These are phyloP conservation scores for Diadophis punctatus DNA, from an alignment of 2,113 vertebrate species.

Conservation along the genomic window DNA sequence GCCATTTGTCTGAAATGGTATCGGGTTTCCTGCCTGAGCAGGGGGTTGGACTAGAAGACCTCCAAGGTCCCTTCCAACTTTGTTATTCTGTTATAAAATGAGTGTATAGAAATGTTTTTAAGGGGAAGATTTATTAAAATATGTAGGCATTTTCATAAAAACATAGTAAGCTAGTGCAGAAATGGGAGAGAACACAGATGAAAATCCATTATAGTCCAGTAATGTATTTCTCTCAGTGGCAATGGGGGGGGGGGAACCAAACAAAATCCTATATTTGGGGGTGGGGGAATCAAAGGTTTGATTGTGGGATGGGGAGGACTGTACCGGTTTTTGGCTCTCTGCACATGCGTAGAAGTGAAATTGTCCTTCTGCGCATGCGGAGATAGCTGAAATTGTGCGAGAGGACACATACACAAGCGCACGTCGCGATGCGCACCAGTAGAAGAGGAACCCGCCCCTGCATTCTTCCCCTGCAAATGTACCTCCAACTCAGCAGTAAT, in stretches of 20 bases:
- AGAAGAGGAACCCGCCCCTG: too few species aligned
- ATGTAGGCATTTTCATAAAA: neutral
- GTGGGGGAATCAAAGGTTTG: neutral
- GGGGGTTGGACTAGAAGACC: too few species aligned
- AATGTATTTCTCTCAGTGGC: neutral
- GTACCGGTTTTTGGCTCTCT: too few species aligned
- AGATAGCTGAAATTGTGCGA: too few species aligned
- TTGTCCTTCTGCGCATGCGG: too few species aligned
- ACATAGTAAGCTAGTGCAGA: neutral
- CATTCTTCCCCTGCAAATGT: neutral
- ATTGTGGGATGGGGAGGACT: neutral
- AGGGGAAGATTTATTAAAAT: neutral
- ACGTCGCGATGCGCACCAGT: too few species aligned
- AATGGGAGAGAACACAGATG: neutral
- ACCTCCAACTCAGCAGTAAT: neutral
- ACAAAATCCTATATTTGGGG: neutral
- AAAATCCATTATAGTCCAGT: neutral
- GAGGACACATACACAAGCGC: too few species aligned
- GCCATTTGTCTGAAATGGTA: too few species aligned
- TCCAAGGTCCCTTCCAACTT: too few species aligned
- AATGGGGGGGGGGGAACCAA: neutral
- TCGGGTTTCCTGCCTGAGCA: too few species aligned
- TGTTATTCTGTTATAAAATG: neutral
- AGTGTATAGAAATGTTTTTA: neutral
- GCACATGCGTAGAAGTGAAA: too few species aligned